phyloP scores from a whole-genome alignment of 1,140 invertebrate genomes.

The Mycetomoellerius zeteki region DNA sequence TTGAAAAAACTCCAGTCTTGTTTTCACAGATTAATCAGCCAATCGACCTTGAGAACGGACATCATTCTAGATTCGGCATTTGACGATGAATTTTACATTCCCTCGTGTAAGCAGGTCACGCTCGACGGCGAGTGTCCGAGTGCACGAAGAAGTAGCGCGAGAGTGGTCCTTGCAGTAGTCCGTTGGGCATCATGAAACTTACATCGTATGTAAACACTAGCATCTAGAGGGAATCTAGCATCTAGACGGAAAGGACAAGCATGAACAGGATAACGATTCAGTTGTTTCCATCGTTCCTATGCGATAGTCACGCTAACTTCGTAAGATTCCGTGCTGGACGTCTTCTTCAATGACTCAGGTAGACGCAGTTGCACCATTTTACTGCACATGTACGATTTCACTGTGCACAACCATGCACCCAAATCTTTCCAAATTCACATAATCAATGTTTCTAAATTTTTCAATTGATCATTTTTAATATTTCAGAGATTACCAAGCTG shows the following conservation, averaged over 20 bases:
- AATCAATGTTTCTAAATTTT: not conserved
- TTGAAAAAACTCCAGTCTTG: not conserved
- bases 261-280: constrained; percentile 45
- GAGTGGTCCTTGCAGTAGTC: constrained; percentile 29
- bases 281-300: constrained; percentile 34
- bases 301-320: not conserved
- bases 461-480: too few species aligned
- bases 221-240: not conserved
- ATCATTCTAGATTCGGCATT: constrained; percentile 3
- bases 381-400: not conserved
- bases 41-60: not conserved
- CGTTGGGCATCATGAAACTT: constrained; percentile 72
- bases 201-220: constrained; percentile 63
- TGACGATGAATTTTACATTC: constrained; percentile 69
- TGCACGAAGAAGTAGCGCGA: constrained; percentile 25
- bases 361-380: not conserved
- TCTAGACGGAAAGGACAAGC: not conserved
- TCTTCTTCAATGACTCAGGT: not conserved
- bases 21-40: not conserved
- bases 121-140: constrained; percentile 30
- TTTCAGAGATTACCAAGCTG: too few species aligned
- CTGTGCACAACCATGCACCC: not conserved
- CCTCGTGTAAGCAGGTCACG: constrained; percentile 67
- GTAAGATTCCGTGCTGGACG: not conserved
- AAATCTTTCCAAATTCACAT: not conserved